Conservation (phyloP, 2,797 vertebrate species). For the Sebastes miniatus region DNA sequence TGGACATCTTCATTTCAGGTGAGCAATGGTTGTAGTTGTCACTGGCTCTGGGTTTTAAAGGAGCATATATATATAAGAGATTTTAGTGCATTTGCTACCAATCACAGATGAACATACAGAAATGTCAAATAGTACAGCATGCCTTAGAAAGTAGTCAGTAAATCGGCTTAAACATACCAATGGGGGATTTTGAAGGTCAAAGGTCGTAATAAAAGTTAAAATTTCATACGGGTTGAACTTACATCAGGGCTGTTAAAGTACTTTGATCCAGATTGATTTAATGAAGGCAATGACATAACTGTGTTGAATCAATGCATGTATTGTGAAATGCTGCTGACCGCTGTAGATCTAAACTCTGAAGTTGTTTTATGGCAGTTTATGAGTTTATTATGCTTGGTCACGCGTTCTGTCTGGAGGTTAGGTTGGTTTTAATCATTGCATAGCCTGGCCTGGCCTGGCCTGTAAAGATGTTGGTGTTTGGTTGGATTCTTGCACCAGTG, state of each 20-base stretch:
- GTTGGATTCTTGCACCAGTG: background rate
- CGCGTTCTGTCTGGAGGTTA: background rate
- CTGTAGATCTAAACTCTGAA: background rate
- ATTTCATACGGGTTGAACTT: background rate
- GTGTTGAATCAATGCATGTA: background rate
- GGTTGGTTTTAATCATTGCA: no score
- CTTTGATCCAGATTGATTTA: background rate
- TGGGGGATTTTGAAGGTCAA: background rate
- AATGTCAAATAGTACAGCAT: background rate
- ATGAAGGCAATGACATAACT: background rate
- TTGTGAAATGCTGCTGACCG: background rate
- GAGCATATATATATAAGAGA: background rate
- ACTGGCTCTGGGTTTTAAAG: background rate
- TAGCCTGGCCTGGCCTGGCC: background rate
- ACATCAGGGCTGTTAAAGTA: background rate
- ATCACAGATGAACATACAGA: background rate
- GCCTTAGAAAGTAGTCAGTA: background rate
- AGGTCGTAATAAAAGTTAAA: background rate
- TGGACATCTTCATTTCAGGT: conserved; percentile 96
- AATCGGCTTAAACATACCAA: background rate
- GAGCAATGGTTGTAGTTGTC: conserved; percentile 28
- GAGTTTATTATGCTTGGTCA: background rate
- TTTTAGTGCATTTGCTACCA: background rate
- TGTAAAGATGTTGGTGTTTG: background rate
- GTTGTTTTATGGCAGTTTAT: background rate